Conservation (phyloP, 2,113 vertebrate species). For the Felis chaus region DNA sequence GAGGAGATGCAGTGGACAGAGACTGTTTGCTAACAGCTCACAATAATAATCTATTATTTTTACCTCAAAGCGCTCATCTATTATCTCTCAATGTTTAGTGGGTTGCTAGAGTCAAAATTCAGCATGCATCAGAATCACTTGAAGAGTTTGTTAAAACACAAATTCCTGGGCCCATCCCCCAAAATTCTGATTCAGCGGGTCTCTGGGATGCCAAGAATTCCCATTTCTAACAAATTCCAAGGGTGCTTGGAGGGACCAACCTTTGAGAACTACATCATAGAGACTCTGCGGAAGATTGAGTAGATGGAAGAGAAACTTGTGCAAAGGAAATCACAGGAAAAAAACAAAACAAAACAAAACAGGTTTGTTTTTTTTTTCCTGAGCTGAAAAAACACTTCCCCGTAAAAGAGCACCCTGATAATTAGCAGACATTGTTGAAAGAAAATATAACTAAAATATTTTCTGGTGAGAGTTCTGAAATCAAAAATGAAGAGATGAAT, state of each 20-base stretch:
- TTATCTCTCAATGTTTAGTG: neutral
- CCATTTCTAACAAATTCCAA: neutral
- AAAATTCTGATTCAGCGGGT: neutral
- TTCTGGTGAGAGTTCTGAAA: neutral
- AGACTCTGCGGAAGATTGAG: neutral
- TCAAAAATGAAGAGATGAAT: neutral
- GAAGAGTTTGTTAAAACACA: neutral
- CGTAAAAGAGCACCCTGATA: neutral
- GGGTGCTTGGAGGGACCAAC: neutral
- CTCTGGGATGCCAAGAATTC: neutral
- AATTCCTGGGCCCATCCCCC: neutral
- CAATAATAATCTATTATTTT: neutral
- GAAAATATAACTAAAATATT: neutral
- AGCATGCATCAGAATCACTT: neutral
- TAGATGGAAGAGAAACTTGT: neutral
- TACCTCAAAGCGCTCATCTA: neutral
- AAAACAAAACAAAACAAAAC: neutral
- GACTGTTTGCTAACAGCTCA: neutral
- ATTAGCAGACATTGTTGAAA: neutral
- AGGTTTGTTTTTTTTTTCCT: neutral
- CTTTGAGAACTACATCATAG: neutral
- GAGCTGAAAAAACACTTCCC: neutral
- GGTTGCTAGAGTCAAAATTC: neutral
- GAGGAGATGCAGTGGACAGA: neutral
- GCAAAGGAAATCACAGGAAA: neutral